Conservation (phyloP, 1,140 invertebrate species). For the Magallana angulata region DNA sequence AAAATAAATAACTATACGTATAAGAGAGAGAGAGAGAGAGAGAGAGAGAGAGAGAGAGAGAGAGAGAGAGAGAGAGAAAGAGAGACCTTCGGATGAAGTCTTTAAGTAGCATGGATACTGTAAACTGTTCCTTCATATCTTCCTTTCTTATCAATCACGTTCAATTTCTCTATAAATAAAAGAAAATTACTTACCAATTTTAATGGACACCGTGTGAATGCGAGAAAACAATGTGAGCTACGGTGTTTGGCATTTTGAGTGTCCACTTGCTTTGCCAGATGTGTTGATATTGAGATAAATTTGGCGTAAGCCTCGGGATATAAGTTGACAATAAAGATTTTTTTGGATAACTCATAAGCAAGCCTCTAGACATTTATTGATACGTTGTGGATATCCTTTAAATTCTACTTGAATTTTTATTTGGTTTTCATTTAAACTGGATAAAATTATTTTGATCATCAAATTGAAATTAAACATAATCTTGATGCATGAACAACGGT, state of each 20-base stretch:
- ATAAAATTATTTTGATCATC: no score
- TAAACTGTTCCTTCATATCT: neutral
- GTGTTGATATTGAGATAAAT: conserved; percentile 17
- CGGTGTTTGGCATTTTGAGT: neutral
- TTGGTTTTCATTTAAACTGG: no score
- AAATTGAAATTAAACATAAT: no score
- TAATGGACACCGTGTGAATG: neutral
- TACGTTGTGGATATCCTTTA: no score
- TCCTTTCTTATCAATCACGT: neutral
- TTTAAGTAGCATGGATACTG: neutral
- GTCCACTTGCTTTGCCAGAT: neutral
- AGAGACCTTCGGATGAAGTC: neutral
- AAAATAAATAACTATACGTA: neutral
- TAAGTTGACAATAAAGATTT: neutral
- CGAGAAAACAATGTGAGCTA: no score
- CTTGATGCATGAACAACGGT: no score
- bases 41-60: neutral
- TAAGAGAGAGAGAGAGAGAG: neutral
- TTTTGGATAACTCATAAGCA: no score
- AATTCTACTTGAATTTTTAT: no score
- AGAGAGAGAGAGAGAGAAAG: no score
- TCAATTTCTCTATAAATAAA: conserved; percentile 4
- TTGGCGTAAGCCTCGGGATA: neutral
- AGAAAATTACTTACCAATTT: neutral
- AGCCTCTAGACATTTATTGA: no score